A percentile compares a stretch with the other conserved stretches of the same genome.
Evolutionary conservation across 2,797 vertebrate genomes (phyloP).

Genomic region (Pseudochaenichthys georgianus): DNA sequence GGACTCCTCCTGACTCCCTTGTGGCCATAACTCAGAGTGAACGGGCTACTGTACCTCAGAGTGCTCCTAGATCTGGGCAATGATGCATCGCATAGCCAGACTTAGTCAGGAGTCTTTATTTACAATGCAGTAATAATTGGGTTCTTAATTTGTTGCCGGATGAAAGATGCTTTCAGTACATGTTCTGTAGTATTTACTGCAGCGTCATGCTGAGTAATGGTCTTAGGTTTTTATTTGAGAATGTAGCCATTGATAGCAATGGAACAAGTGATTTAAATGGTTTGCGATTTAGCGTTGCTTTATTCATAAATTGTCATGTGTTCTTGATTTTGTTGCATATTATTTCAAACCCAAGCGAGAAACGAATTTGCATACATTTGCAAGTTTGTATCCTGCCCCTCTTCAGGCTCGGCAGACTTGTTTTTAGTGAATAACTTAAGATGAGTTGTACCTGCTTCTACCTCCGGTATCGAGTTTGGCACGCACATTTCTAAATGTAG

Average conservation of each 20-base stretch:
- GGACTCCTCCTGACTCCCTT: slow-evolving; percentile 40
- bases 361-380: slow-evolving; percentile 30
- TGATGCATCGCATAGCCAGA: slow-evolving; percentile 28
- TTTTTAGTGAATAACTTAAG: slow-evolving; percentile 22
- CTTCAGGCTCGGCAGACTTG: slow-evolving; percentile 2
- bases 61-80: slow-evolving; percentile 31
- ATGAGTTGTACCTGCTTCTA: slow-evolving; percentile 32
- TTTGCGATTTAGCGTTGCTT: not conserved
- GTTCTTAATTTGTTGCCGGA: slow-evolving; percentile 34
- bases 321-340: slow-evolving; percentile 22
- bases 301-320: slow-evolving; percentile 34
- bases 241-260: not conserved
- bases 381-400: not conserved
- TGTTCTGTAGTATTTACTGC: slow-evolving; percentile 20
- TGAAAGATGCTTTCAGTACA: slow-evolving; percentile 8
- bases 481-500: slow-evolving; percentile 60
- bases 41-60: slow-evolving; percentile 42
- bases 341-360: slow-evolving; percentile 16
- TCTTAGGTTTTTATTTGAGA: not conserved
- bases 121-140: slow-evolving; percentile 21
- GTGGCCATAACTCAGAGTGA: slow-evolving; percentile 58
- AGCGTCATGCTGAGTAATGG: slow-evolving; percentile 11
- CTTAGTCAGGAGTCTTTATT: slow-evolving; percentile 22
- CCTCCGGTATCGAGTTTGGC: slow-evolving; percentile 23
- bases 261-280: slow-evolving; percentile 13